These are phyloP conservation scores for Listronotus oregonensis DNA, from an alignment of 1,140 invertebrate species.

Conservation along the genomic window DNA sequence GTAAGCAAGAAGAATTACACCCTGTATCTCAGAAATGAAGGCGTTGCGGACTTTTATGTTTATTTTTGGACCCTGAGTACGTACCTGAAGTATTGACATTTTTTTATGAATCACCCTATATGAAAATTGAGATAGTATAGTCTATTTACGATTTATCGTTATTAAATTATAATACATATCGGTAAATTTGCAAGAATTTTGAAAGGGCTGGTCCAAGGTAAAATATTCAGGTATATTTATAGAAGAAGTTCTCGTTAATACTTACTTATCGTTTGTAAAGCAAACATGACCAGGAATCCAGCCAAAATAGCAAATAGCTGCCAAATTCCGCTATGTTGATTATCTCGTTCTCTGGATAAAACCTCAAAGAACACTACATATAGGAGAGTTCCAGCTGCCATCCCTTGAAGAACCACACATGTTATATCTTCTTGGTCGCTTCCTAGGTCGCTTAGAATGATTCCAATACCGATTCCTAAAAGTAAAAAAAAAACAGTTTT, in stretches of 20 bases:
- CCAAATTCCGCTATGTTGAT: slow-evolving; percentile 67
- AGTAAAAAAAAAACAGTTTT: neutral
- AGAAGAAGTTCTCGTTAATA: slow-evolving; percentile 44
- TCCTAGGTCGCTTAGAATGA: slow-evolving; percentile 65
- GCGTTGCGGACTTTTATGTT: no score
- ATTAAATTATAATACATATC: no score
- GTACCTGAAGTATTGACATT: no score
- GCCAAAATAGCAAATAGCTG: slow-evolving; percentile 72
- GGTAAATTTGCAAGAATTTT: no score
- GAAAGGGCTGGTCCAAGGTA: no score
- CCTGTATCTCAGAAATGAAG: no score
- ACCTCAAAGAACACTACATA: slow-evolving; percentile 94
- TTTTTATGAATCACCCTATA: no score
- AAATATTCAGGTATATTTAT: no score
- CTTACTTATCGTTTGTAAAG: slow-evolving; percentile 77
- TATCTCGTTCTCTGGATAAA: slow-evolving; percentile 74
- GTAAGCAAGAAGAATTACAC: no score
- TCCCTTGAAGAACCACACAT: slow-evolving; percentile 75
- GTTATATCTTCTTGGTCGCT: slow-evolving; percentile 63
- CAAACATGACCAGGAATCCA: slow-evolving; percentile 80
- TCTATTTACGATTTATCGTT: no score
- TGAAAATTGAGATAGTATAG: no score
- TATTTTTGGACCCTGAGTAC: no score
- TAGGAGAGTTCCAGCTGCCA: slow-evolving; percentile 84
- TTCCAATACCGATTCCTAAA: slow-evolving; percentile 70